A percentile compares a stretch with the other conserved stretches of the same genome.
These are phyloP conservation scores for Monomorium pharaonis DNA, from an alignment of 1,140 invertebrate species.

Conservation along the genomic window DNA sequence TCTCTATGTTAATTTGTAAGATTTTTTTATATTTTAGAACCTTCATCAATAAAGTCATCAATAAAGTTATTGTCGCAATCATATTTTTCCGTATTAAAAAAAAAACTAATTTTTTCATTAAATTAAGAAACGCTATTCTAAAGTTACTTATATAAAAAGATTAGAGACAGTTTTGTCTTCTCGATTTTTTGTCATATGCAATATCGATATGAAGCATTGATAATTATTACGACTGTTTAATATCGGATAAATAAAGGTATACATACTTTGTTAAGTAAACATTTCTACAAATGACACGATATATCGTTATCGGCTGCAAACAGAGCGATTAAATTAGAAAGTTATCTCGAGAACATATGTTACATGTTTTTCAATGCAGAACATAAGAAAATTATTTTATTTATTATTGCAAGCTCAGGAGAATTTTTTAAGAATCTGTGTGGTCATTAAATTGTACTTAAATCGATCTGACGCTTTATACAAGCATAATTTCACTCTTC, in stretches of 20 bases:
- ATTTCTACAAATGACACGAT: background rate
- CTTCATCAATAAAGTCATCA: too few species aligned
- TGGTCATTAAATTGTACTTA: background rate
- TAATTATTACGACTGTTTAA: background rate
- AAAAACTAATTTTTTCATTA: too few species aligned
- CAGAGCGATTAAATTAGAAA: background rate
- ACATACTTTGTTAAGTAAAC: background rate
- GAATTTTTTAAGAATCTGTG: background rate
- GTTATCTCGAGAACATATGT: background rate
- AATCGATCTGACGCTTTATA: background rate
- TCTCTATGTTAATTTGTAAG: too few species aligned
- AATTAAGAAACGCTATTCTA: too few species aligned
- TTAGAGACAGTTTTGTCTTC: background rate
- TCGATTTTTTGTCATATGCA: background rate
- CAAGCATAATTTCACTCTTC: background rate
- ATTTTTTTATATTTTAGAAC: too few species aligned
- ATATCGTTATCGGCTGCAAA: slow-evolving; percentile 4
- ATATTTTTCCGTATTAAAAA: too few species aligned
- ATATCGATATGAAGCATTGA: background rate
- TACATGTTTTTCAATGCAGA: background rate
- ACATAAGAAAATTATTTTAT: background rate
- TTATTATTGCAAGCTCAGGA: background rate
- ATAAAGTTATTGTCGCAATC: too few species aligned
- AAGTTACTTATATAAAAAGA: background rate
- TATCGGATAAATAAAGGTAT: background rate